Percentiles rank a stretch among this genome's conserved stretches.
These are phyloP conservation scores for Metaphire vulgaris DNA, from an alignment of 1,140 invertebrate genomes.

Conservation along the genomic window DNA sequence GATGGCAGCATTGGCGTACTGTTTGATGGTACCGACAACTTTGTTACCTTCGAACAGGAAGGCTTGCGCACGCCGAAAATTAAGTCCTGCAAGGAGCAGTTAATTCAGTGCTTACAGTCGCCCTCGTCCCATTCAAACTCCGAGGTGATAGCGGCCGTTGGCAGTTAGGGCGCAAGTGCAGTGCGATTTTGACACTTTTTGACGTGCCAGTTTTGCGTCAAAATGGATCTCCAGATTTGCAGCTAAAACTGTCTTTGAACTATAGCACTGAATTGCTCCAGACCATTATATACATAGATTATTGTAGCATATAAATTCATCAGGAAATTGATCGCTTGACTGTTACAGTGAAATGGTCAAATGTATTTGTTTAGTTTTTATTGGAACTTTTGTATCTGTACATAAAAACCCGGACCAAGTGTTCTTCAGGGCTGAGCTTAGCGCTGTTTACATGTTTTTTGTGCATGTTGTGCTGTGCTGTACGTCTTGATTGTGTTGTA, in stretches of 20 bases:
- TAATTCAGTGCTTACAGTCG: conserved; percentile 5
- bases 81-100: conserved; percentile 17
- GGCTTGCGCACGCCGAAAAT: conserved; percentile 8
- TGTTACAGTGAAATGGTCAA: not conserved
- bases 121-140: not conserved
- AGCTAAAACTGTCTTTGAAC: not conserved
- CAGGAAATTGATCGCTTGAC: not conserved
- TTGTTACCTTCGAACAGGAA: not conserved
- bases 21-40: conserved; percentile 49
- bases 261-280: not conserved
- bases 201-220: not conserved
- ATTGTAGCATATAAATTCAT: not conserved
- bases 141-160: conserved; percentile 11
- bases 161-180: conserved; percentile 14
- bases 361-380: not conserved
- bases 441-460: not conserved
- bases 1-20: conserved; percentile 65
- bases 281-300: too few species aligned
- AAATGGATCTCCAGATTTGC: not conserved
- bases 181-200: too few species aligned
- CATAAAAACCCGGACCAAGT: not conserved
- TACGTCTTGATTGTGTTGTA: not conserved
- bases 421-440: too few species aligned
- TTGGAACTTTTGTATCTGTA: not conserved
- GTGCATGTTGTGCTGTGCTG: not conserved